Conservation (phyloP, 2,888 invertebrate species). For the Psylliodes chrysocephalus region DNA sequence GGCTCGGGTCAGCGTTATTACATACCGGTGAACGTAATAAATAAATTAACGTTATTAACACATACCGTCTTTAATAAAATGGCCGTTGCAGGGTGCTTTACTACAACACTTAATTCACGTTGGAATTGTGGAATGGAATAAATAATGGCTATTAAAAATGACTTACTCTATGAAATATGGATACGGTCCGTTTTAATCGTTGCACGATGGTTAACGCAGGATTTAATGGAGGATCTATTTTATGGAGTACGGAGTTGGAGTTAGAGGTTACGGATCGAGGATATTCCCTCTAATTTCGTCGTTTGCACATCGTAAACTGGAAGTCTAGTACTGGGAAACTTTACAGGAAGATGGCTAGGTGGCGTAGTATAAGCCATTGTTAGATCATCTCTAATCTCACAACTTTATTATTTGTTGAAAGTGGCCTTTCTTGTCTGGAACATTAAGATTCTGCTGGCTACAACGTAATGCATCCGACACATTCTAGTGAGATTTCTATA, state of each 20-base stretch:
- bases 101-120: conserved; percentile 19
- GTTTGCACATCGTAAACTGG: not conserved
- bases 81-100: conserved; percentile 1
- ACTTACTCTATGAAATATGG: conserved; percentile 23
- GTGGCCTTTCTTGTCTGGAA: too few relatives aligned
- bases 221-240: conserved; percentile 14
- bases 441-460: too few relatives aligned
- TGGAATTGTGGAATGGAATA: conserved; percentile 15
- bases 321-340: too few relatives aligned
- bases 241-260: not conserved
- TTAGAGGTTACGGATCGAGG: too few relatives aligned
- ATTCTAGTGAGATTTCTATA: too few relatives aligned
- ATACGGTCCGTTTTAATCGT: conserved; percentile 19
- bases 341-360: too few relatives aligned
- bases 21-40: not conserved
- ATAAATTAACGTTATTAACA: conserved; percentile 26
- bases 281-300: not conserved
- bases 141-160: conserved; percentile 30
- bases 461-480: too few relatives aligned
- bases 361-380: too few relatives aligned
- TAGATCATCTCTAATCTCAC: too few relatives aligned
- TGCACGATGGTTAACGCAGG: conserved; percentile 7
- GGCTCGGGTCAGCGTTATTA: not conserved
- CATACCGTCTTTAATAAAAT: conserved; percentile 15
- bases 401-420: too few relatives aligned